These are phyloP conservation scores for Popillia japonica DNA, from an alignment of 1,140 invertebrate genomes.

Conservation along the genomic window DNA sequence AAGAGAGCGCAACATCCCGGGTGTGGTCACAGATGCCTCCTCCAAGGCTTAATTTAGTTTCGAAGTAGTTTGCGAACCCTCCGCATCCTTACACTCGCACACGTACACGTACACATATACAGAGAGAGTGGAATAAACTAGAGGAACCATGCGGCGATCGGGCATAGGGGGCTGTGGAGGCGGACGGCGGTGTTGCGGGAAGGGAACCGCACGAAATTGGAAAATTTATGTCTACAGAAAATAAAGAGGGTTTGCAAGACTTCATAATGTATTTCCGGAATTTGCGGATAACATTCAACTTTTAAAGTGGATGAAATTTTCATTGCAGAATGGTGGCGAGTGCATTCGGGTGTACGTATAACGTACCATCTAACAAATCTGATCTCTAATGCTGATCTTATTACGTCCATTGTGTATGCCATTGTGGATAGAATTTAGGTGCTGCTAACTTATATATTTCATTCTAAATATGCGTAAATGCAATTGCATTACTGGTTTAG, in stretches of 20 bases:
- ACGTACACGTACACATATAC: slow-evolving; percentile 9
- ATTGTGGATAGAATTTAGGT: no score
- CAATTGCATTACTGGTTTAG: no score
- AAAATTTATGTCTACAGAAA: slow-evolving; percentile 58
- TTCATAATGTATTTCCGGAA: slow-evolving; percentile 48
- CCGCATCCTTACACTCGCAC: slow-evolving; percentile 39
- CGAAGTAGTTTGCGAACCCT: slow-evolving; percentile 59
- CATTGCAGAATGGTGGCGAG: not conserved
- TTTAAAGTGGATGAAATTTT: slow-evolving; percentile 40
- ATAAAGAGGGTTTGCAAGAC: slow-evolving; percentile 52
- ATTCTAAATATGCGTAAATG: no score
- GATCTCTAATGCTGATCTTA: not conserved
- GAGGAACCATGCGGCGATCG: slow-evolving; percentile 37
- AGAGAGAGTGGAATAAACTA: slow-evolving; percentile 25
- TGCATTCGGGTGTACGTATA: not conserved
- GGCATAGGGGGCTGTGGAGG: slow-evolving; percentile 21
- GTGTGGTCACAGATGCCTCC: slow-evolving; percentile 62
- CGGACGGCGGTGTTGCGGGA: slow-evolving; percentile 4
- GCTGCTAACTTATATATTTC: no score
- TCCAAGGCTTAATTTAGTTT: slow-evolving; percentile 61
- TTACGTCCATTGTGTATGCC: not conserved
- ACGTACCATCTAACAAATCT: not conserved
- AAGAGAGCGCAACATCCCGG: slow-evolving; percentile 52
- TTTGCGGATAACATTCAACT: slow-evolving; percentile 39
- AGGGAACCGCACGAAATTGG: slow-evolving; percentile 56